Percentiles rank a stretch among this genome's conserved stretches.
These are phyloP conservation scores for Didymodactylos carnosus DNA, from an alignment of 2,888 invertebrate species.

Conservation along the genomic window DNA sequence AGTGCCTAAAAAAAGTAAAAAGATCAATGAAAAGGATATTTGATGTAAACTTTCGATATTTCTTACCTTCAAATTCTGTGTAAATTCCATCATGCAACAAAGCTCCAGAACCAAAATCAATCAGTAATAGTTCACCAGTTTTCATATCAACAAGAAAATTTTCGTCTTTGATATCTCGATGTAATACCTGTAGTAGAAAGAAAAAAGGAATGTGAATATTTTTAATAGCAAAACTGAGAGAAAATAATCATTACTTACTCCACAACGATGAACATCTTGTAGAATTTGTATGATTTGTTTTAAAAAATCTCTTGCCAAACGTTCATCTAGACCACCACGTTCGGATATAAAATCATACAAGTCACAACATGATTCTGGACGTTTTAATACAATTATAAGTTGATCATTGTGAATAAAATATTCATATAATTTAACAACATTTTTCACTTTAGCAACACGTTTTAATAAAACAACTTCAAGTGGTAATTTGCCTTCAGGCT, in stretches of 20 bases:
- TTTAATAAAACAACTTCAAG: constrained; percentile 7
- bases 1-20: constrained; percentile 43
- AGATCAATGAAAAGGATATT: too few relatives aligned
- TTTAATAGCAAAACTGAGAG: background rate
- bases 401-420: constrained; percentile 5
- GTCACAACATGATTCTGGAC: constrained; percentile 26
- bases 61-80: background rate
- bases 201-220: background rate
- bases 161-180: constrained; percentile 45
- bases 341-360: constrained; percentile 45
- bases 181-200: constrained; percentile 34
- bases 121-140: constrained; percentile 39
- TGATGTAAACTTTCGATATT: too few relatives aligned
- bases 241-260: background rate
- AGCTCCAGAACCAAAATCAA: constrained; percentile 46
- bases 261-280: constrained; percentile 32
- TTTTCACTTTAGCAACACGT: background rate
- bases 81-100: constrained; percentile 18
- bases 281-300: constrained; percentile 40
- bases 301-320: constrained; percentile 40
- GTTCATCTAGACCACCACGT: constrained; percentile 38
- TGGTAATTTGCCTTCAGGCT: background rate
- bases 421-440: constrained; percentile 6
- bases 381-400: constrained; percentile 11
- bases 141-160: constrained; percentile 43